Evolutionary conservation across 2,113 vertebrate genomes (phyloP).

Genomic region (Fulmarus glacialis): DNA sequence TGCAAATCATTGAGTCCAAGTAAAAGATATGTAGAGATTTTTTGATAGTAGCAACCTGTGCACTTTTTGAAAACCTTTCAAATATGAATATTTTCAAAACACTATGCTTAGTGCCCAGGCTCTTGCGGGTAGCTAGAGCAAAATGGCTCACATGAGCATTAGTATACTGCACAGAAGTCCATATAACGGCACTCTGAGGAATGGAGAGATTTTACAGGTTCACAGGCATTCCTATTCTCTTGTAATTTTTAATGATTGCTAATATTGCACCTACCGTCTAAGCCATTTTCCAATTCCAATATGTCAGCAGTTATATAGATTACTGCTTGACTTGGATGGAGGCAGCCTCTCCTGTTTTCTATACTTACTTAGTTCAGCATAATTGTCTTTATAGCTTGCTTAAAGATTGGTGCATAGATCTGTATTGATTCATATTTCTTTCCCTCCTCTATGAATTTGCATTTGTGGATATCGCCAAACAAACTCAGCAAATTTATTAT

Average conservation of each 20-base stretch:
- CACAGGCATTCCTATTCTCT: neutral
- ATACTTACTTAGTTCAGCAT: neutral
- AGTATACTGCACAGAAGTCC: neutral
- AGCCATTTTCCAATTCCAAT: neutral
- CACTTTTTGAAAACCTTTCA: neutral
- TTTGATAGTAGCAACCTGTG: neutral
- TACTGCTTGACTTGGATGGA: neutral
- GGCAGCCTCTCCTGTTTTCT: neutral
- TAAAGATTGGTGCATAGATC: neutral
- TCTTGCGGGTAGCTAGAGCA: neutral
- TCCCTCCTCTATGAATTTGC: neutral
- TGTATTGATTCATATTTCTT: neutral
- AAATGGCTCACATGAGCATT: neutral
- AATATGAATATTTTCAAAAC: neutral
- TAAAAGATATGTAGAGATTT: neutral
- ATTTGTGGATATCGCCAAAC: neutral
- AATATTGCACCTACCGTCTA: neutral
- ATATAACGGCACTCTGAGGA: neutral
- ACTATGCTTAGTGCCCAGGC: rapidly evolving
- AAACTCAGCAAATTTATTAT: neutral
- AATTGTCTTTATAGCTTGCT: neutral
- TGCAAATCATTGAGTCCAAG: neutral
- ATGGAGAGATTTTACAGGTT: neutral
- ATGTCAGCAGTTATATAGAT: neutral
- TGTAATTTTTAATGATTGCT: neutral